These are phyloP conservation scores for Diachrysia chrysitis DNA, from an alignment of 2,888 invertebrate species.

Conservation along the genomic window DNA sequence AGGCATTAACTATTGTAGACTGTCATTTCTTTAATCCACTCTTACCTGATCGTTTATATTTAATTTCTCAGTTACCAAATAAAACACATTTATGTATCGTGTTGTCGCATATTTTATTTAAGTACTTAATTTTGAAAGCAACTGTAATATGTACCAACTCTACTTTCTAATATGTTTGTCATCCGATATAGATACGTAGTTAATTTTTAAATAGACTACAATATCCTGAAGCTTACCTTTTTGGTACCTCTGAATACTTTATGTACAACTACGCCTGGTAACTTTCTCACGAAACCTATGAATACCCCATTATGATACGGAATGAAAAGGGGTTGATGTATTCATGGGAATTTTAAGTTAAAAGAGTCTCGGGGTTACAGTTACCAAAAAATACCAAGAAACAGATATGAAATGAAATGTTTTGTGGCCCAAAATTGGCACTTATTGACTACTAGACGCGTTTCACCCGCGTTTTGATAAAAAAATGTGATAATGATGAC, in stretches of 20 bases:
- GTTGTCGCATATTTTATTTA: neutral
- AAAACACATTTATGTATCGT: neutral
- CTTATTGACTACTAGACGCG: no score
- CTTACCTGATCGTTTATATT: no score
- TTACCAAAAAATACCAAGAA: constrained; percentile 45
- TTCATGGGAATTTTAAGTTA: constrained; percentile 68
- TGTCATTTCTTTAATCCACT: no score
- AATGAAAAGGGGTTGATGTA: constrained; percentile 64
- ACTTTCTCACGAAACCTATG: constrained; percentile 66
- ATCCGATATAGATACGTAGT: neutral
- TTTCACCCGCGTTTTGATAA: no score
- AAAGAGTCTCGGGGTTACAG: constrained; percentile 45
- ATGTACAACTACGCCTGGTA: constrained; percentile 65
- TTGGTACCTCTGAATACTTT: constrained; percentile 70
- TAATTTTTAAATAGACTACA: constrained; percentile 10
- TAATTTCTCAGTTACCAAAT: no score
- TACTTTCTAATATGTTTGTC: neutral
- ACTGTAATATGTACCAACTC: neutral
- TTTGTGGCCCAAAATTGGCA: neutral
- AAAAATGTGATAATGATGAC: no score
- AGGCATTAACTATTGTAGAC: no score
- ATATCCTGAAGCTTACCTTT: constrained; percentile 50
- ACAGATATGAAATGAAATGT: constrained; percentile 7
- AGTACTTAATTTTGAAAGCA: neutral
- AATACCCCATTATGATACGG: constrained; percentile 67